Conservation (phyloP, 2,797 vertebrate genomes). For the Pteronotus mesoamericanus region DNA sequence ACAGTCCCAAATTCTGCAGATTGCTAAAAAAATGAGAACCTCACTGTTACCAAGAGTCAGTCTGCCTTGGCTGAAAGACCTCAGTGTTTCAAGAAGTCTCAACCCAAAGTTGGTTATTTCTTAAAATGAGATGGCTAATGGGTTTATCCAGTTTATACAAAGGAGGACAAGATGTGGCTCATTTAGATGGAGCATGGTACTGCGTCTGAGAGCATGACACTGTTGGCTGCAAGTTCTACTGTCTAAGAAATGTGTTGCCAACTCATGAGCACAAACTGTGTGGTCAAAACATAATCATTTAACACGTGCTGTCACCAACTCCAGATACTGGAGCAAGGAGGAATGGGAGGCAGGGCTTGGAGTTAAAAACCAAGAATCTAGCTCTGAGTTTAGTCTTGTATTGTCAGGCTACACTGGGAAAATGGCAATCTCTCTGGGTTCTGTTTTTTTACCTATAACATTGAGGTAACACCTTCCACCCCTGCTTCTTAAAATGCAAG, state of each 20-base stretch:
- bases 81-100: slow-evolving; percentile 30
- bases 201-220: not conserved
- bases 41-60: not conserved
- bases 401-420: not conserved
- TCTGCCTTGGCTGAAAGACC: not conserved
- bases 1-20: not conserved
- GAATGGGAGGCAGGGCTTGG: not conserved
- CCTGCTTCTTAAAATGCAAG: not conserved
- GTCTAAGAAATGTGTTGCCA: not conserved
- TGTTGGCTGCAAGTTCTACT: not conserved
- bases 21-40: not conserved
- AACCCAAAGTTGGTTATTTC: not conserved
- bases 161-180: not conserved
- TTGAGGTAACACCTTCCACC: not conserved
- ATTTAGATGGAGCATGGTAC: not conserved
- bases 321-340: not conserved
- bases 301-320: not conserved
- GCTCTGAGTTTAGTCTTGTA: slow-evolving; percentile 12
- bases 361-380: not conserved
- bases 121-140: slow-evolving; percentile 7
- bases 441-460: slow-evolving; percentile 30
- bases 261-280: slow-evolving; percentile 2
- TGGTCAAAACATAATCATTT: not conserved
- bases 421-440: not conserved
- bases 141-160: not conserved